Conservation (phyloP, 2,113 vertebrate genomes). For the Polypterus senegalus region DNA sequence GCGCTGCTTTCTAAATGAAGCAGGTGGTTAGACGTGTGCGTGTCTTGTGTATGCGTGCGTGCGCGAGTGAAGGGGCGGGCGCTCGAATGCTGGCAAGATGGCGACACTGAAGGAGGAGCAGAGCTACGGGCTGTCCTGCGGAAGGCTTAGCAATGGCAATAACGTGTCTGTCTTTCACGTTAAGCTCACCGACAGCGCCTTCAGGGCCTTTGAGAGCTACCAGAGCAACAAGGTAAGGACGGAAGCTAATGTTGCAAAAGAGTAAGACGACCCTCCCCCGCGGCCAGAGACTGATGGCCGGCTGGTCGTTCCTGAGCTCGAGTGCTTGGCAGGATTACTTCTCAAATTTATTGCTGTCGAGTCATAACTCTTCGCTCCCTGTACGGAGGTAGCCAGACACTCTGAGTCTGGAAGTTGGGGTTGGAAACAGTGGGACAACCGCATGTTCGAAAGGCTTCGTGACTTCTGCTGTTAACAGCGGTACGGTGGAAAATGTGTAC, state of each 20-base stretch:
- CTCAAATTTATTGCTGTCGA: background rate
- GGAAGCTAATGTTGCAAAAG: background rate
- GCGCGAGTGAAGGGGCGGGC: conserved; percentile 42
- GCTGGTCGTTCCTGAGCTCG: background rate
- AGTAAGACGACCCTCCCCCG: background rate
- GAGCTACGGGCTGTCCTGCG: conserved; percentile 92
- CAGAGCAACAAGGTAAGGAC: conserved; percentile 67
- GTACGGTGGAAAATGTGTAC: no score
- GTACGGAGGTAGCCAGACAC: no score
- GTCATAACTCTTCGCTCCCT: no score
- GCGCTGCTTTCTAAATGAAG: conserved; percentile 29
- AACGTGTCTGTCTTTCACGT: conserved; percentile 85
- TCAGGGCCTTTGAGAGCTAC: conserved; percentile 78
- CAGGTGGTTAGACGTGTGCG: conserved; percentile 26
- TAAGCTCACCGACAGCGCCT: conserved; percentile 87
- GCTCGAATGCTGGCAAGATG: conserved; percentile 85
- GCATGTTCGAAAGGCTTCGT: no score
- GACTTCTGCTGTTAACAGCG: no score
- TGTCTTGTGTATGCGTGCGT: conserved; percentile 39
- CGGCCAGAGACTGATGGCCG: background rate
- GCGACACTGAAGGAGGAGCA: conserved; percentile 91
- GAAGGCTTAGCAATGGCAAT: conserved; percentile 76
- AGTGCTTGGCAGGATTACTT: background rate
- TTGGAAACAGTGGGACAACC: no score
- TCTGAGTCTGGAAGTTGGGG: no score